Base-by-base conservation (phyloP, 2,888 invertebrate species). In the Cantharis rustica region DNA sequence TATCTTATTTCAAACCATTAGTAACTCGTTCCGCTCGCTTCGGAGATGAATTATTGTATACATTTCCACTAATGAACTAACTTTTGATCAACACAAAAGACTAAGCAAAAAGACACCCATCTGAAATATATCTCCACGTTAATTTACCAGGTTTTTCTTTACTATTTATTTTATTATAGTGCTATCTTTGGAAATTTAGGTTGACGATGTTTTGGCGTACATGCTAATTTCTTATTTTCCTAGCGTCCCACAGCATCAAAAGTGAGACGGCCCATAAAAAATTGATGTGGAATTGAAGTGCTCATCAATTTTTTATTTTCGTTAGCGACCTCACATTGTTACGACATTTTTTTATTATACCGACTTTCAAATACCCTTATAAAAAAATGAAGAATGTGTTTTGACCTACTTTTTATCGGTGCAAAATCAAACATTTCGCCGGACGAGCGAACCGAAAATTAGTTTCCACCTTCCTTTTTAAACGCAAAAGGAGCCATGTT, bases 1-100 rank as follows among this genome's bases (percentile, higher is more conserved):
- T 88, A 88, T 88, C 88, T 88, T 88, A 88, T 88, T 88, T 88
- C 88, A 88, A 84, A 82, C 86, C 87, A 88, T 88, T 88, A 87
- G 87, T 84, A 84, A 86, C 85, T 85, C 83, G 85, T 83, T 84
- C 81, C 83, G 83, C 80, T 82, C 84, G 83, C 82, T 82, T 83
- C 81, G 75, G 79, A 83, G 85, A 87, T 87, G 86, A 87, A 86
- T 86, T 87, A 87, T 87, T 87, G 86, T 85, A 86, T 87, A 86
- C 85, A 85, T 87, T 87, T 87, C 85, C 86, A 86, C 87, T 88
- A 88, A 88, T 87, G 88, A 88, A 87, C 86, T 83, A 87, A 87
- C 85, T 87, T 87, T 86, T 86, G 86, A 86, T 85, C 85, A 82
- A 82, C 83, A 84, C 84, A 85, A 84, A 47, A 84, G 84, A 83